phyloP scores from a whole-genome alignment of 2,113 vertebrate species.

The Vombatus ursinus region DNA sequence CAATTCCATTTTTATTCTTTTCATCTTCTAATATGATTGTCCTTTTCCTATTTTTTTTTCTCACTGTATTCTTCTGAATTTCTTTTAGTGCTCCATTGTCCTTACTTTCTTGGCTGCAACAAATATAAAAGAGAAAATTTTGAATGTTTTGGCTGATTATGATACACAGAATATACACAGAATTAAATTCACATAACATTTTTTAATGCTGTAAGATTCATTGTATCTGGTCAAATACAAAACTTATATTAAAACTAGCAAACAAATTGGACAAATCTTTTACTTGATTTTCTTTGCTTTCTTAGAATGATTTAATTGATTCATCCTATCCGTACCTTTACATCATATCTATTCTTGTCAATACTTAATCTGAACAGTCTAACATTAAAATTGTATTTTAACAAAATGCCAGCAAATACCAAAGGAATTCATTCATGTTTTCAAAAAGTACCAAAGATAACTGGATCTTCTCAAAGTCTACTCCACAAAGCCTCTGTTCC shows the following conservation, averaged over 20 bases:
- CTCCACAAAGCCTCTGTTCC: conserved; percentile 86
- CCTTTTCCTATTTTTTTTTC: not conserved
- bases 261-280: no score
- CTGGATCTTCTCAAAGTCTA: conserved; percentile 87
- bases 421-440: conserved; percentile 92
- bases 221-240: no score
- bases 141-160: no score
- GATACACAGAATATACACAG: no score
- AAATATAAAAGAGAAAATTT: no score
- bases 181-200: no score
- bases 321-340: not conserved
- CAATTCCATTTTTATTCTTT: not conserved
- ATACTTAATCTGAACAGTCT: not conserved
- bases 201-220: no score
- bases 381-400: conserved; percentile 73
- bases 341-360: no score
- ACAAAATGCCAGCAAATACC: conserved; percentile 97
- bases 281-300: no score
- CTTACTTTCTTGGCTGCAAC: no score
- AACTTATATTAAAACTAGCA: no score
- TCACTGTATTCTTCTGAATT: not conserved
- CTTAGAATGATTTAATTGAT: no score
- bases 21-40: not conserved
- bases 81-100: not conserved
- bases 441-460: conserved; percentile 93